These are phyloP conservation scores for Salarias fasciatus DNA, from an alignment of 2,797 vertebrate species.

Conservation along the genomic window DNA sequence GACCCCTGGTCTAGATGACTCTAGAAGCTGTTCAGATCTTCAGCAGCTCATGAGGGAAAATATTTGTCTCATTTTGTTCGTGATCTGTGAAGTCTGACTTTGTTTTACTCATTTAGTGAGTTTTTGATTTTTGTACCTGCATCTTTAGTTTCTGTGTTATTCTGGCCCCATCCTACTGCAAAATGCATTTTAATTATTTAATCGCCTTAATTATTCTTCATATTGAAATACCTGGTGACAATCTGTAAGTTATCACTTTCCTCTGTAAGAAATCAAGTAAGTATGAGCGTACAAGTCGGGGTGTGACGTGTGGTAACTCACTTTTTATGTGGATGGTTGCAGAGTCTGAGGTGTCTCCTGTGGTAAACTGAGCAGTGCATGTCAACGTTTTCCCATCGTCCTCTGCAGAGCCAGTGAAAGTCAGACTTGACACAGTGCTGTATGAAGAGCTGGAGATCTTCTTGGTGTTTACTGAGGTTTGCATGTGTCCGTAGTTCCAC, in stretches of 20 bases:
- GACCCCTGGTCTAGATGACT: no score
- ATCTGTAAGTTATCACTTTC: background rate
- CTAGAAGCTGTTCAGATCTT: no score
- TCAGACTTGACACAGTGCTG: constrained; percentile 50
- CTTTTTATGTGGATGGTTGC: constrained; percentile 55
- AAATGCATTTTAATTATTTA: no score
- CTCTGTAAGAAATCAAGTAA: background rate
- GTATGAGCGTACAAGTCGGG: no score
- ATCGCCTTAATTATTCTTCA: no score
- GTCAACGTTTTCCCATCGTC: constrained; percentile 61
- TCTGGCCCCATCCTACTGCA: no score
- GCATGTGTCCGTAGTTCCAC: constrained; percentile 72
- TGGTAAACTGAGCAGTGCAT: constrained; percentile 57
- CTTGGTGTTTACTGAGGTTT: background rate
- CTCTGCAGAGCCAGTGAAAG: constrained; percentile 55
- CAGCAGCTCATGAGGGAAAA: no score
- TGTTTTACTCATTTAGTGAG: no score
- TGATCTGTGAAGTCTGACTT: no score
- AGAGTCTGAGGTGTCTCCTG: constrained; percentile 38
- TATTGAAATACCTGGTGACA: background rate
- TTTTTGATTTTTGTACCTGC: no score
- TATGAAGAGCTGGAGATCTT: background rate
- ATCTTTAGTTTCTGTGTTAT: no score
- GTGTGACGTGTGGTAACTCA: constrained; percentile 36
- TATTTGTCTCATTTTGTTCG: no score